Percentiles rank a stretch among this genome's conserved stretches.
Evolutionary conservation across 2,113 vertebrate genomes (phyloP).

Genomic region (Macquaria ambigua): DNA sequence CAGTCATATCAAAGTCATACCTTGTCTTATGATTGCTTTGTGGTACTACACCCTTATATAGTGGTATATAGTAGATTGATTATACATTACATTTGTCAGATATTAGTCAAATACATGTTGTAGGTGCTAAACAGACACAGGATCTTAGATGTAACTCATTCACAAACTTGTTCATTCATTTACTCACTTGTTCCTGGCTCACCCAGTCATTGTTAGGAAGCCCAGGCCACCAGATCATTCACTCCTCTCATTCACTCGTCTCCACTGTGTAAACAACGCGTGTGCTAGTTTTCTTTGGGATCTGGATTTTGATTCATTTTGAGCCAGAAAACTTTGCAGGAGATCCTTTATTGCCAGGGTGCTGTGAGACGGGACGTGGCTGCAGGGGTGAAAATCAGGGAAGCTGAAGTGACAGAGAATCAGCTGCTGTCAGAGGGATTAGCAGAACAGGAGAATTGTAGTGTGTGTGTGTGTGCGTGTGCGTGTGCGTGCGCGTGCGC

Average conservation of each 20-base stretch:
- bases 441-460: background rate
- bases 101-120: background rate
- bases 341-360: background rate
- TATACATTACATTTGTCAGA: too few relatives aligned
- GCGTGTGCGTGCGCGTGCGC: background rate
- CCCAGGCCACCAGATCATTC: background rate
- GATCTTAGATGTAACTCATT: background rate
- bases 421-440: slow-evolving; percentile 52
- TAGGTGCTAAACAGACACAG: background rate
- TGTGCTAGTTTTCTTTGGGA: background rate
- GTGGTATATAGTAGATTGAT: background rate
- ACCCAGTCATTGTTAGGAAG: background rate
- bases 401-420: slow-evolving; percentile 48
- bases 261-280: background rate
- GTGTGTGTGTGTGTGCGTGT: slow-evolving; percentile 6
- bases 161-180: slow-evolving; percentile 20
- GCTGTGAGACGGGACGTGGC: slow-evolving; percentile 27
- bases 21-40: background rate
- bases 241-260: background rate
- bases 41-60: background rate
- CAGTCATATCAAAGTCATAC: background rate
- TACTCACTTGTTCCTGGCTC: background rate
- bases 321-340: slow-evolving; percentile 14
- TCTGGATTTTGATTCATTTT: slow-evolving; percentile 21
- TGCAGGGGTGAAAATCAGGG: slow-evolving; percentile 21